Base-by-base conservation (phyloP, 2,113 vertebrate species). In the Atractosteus spatula region DNA sequence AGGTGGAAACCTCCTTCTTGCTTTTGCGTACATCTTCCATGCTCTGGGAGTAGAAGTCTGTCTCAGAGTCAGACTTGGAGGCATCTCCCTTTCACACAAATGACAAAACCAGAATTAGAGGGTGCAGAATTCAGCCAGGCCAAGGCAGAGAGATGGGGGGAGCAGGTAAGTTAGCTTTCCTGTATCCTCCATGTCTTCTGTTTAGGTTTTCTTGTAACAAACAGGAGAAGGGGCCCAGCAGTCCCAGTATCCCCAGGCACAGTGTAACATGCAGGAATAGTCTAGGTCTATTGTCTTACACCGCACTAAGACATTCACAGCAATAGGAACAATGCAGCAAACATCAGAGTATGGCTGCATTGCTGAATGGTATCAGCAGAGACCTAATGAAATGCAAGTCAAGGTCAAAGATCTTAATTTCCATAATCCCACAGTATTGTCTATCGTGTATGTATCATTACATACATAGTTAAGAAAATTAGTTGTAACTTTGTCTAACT, bases 41-140 rank as follows among this genome's bases (percentile, higher is more conserved):
- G 76, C 93, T 94, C 64, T 64, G 90, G 1, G 90, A 85, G 74
- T 91, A 94, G 81, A 94, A 92, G 79, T 96, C 96, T 0, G 90
- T 92, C 74, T 98, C 97, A 0, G 97, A 98, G 74, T 93, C 91
- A 0, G 94, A 91, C 86, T 97, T 96, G 66, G 95, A 97, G 71
- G 87, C 92, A 62, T 98, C 97, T 12, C 95, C 97, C 96, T 99
- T 85, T 51, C 47, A 51, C 47, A 51, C 47, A 51, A 51, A 10
- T 51, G 47, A 51, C 47, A 51, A 51, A 51, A 41, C 13, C 6
- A 11, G 51, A 8, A 42, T 56, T 4, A n/a, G 14, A 42, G 51
- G 10, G 8, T 66, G 54, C 54, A 57, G 44, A 57, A 41, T 47
- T 42, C 47, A 8, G 47, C 56, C 7, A 45, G 44, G 3, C 11